Percentiles rank a stretch among this genome's conserved stretches.
These are phyloP conservation scores for Misgurnus anguillicaudatus DNA, from an alignment of 2,113 vertebrate genomes.

Conservation along the genomic window DNA sequence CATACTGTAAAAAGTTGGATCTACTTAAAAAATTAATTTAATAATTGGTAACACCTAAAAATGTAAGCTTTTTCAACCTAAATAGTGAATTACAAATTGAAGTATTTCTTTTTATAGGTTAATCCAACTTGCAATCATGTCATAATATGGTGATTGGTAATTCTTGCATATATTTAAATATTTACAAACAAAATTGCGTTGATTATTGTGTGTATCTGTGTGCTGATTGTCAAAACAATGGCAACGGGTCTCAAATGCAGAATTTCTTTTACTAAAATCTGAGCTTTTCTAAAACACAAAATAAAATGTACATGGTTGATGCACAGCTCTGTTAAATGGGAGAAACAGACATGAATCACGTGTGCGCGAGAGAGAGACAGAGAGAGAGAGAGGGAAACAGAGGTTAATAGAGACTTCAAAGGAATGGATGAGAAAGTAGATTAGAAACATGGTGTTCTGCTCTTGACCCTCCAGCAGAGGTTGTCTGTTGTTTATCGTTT, in stretches of 20 bases:
- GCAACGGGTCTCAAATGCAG: background rate
- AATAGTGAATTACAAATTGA: too few relatives aligned
- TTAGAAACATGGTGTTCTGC: background rate
- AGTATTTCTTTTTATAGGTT: too few relatives aligned
- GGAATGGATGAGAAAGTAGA: conserved; percentile 3
- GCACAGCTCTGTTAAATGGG: background rate
- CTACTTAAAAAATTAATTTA: too few relatives aligned
- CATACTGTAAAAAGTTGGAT: too few relatives aligned
- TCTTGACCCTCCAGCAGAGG: conserved; percentile 23
- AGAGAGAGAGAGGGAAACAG: background rate
- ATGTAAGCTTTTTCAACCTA: too few relatives aligned
- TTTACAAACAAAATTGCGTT: background rate
- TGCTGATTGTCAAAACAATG: conserved; percentile 1
- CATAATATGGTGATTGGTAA: too few relatives aligned
- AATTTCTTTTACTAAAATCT: background rate
- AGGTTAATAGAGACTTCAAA: conserved; percentile 11
- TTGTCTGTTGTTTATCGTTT: conserved; percentile 28
- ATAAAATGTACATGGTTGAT: background rate
- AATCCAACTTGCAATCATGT: too few relatives aligned
- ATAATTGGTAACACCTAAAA: too few relatives aligned
- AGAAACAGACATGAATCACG: background rate
- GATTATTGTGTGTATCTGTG: background rate
- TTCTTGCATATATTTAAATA: too few relatives aligned
- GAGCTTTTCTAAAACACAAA: background rate
- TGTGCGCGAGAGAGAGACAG: background rate